These are phyloP conservation scores for Melanostigma gelatinosum DNA, from an alignment of 2,113 vertebrate species.

Conservation along the genomic window DNA sequence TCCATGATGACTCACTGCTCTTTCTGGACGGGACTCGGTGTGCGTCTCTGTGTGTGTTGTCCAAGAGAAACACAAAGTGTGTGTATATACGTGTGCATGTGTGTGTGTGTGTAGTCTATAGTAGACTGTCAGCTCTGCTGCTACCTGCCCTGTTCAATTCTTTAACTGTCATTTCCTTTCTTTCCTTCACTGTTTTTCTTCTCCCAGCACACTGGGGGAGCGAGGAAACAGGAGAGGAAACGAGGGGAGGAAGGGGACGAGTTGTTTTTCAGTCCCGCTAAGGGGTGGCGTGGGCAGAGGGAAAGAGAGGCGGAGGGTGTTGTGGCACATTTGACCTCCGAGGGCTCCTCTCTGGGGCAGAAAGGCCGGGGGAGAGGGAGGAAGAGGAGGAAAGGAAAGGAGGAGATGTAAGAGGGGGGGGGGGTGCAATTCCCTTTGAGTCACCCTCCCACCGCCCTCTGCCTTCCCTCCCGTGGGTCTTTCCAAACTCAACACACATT, in stretches of 20 bases:
- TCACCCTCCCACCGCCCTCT: slow-evolving; percentile 59
- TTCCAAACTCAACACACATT: slow-evolving; percentile 84
- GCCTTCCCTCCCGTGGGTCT: slow-evolving; percentile 59
- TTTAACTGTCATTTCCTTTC: slow-evolving; percentile 3
- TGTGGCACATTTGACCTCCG: slow-evolving; percentile 52
- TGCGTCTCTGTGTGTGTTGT: slow-evolving; percentile 8
- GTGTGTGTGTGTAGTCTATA: slow-evolving; percentile 23
- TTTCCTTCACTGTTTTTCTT: slow-evolving; percentile 51
- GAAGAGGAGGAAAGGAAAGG: slow-evolving; percentile 1
- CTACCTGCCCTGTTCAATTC: not conserved
- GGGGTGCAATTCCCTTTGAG: slow-evolving; percentile 54
- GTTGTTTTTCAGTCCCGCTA: slow-evolving; percentile 71
- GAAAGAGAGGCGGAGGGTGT: slow-evolving; percentile 28
- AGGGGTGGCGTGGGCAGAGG: slow-evolving; percentile 23
- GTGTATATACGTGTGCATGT: slow-evolving; percentile 26
- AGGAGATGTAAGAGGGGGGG: slow-evolving; percentile 18
- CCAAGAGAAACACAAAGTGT: slow-evolving; percentile 53
- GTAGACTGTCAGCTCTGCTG: slow-evolving; percentile 22
- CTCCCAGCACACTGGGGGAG: slow-evolving; percentile 43
- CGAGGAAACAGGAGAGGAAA: not conserved
- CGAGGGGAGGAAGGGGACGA: slow-evolving; percentile 40
- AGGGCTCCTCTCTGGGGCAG: slow-evolving; percentile 47
- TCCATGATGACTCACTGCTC: slow-evolving; percentile 74
- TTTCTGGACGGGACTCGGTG: slow-evolving; percentile 15
- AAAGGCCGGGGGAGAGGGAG: slow-evolving; percentile 17